phyloP scores from a whole-genome alignment of 2,113 vertebrate genomes.

The Loxodonta africana region DNA sequence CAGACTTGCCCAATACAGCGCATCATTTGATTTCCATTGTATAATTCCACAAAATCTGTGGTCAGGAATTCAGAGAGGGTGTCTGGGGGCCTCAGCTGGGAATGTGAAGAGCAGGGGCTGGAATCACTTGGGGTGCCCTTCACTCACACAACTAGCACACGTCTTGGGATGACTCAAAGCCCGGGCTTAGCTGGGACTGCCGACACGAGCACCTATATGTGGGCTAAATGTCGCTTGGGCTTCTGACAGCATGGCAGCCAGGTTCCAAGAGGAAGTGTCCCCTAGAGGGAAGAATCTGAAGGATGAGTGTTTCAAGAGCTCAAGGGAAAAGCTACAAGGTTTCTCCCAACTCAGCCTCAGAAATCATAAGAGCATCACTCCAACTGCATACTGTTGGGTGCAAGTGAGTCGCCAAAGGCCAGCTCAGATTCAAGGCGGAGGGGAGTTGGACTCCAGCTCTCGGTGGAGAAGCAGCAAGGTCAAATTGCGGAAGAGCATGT shows the following conservation, averaged over 20 bases:
- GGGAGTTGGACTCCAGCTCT: background rate
- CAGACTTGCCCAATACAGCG: too few species aligned
- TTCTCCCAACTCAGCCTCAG: background rate
- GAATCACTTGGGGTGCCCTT: background rate
- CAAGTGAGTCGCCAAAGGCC: background rate
- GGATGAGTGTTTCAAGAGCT: background rate
- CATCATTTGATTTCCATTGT: background rate
- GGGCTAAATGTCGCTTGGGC: background rate
- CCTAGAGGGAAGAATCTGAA: background rate
- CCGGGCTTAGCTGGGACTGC: background rate
- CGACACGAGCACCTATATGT: background rate
- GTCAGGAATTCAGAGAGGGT: background rate
- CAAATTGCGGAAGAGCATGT: background rate
- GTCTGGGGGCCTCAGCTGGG: background rate
- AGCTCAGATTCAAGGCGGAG: background rate
- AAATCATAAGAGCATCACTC: background rate
- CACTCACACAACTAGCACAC: background rate
- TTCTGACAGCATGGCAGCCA: background rate
- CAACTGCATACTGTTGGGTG: background rate
- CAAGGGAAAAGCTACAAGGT: background rate
- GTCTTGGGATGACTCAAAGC: background rate
- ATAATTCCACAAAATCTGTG: background rate
- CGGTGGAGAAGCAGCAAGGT: background rate
- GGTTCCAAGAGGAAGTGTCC: background rate
- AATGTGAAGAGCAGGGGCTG: background rate